Conservation (phyloP, 2,797 vertebrate species). For the Sciurus carolinensis region DNA sequence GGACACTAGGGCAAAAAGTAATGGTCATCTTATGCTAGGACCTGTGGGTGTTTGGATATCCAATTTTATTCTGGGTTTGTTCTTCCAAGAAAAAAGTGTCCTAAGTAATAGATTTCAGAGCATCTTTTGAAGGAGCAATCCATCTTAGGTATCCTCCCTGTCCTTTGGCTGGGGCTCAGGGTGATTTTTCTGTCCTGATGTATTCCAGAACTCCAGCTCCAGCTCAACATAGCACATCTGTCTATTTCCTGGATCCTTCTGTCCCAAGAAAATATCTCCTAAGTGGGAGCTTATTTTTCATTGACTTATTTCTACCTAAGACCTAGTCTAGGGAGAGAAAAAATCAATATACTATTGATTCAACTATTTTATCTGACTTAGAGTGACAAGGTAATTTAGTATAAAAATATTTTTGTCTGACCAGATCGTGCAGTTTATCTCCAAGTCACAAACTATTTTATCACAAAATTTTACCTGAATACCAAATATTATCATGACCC, state of each 20-base stretch:
- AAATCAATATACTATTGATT: background rate
- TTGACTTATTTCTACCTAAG: slow-evolving; percentile 37
- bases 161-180: background rate
- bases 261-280: background rate
- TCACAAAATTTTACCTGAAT: background rate
- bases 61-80: background rate
- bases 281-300: slow-evolving; percentile 29
- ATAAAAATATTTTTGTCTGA: slow-evolving; percentile 20
- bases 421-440: background rate
- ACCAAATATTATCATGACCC: background rate
- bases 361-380: slow-evolving; percentile 11
- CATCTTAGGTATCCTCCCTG: background rate
- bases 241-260: background rate
- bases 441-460: background rate
- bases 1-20: background rate
- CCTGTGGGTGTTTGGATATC: background rate
- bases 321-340: background rate
- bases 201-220: background rate
- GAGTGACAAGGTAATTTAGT: slow-evolving; percentile 28
- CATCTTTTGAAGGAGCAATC: background rate
- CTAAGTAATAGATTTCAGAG: background rate
- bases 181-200: background rate
- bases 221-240: background rate
- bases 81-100: background rate
- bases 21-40: background rate